These are phyloP conservation scores for Exephanes ischioxanthus DNA, from an alignment of 2,888 invertebrate species.

Conservation along the genomic window DNA sequence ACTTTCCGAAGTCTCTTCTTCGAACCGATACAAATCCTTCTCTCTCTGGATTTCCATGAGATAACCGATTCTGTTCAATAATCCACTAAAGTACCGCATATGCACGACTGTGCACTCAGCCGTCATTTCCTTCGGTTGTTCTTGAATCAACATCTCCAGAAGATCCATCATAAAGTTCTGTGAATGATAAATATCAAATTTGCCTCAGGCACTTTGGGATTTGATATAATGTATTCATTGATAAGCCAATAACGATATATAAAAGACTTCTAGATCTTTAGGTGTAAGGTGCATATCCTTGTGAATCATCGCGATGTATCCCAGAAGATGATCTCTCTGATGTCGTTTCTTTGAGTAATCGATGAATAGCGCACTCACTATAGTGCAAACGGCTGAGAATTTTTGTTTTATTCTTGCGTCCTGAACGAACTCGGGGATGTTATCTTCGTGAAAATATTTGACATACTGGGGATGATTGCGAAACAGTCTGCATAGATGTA, in stretches of 20 bases:
- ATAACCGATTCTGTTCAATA: slow-evolving; percentile 46
- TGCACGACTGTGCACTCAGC: slow-evolving; percentile 57
- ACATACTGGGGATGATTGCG: slow-evolving; percentile 65
- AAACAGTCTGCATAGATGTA: slow-evolving; percentile 53
- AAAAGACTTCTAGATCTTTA: slow-evolving; percentile 62
- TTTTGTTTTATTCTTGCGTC: slow-evolving; percentile 62
- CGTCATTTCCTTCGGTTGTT: slow-evolving; percentile 59
- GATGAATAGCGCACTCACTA: slow-evolving; percentile 61
- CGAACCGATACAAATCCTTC: slow-evolving; percentile 40
- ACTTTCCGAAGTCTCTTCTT: slow-evolving; percentile 1
- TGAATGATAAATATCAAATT: slow-evolving; percentile 12
- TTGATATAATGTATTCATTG: background rate
- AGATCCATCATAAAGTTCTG: slow-evolving; percentile 67
- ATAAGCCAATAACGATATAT: background rate
- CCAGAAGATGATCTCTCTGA: slow-evolving; percentile 64
- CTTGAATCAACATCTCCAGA: slow-evolving; percentile 62
- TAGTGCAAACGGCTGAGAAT: slow-evolving; percentile 56
- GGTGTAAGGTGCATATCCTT: slow-evolving; percentile 66
- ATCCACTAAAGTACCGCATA: slow-evolving; percentile 53
- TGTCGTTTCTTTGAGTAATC: slow-evolving; percentile 62
- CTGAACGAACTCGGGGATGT: slow-evolving; percentile 62
- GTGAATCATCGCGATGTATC: slow-evolving; percentile 69
- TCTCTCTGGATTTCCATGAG: slow-evolving; percentile 62
- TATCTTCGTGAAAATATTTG: slow-evolving; percentile 64
- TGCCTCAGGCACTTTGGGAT: background rate